A percentile compares a stretch with the other conserved stretches of the same genome.
Evolutionary conservation across 2,888 invertebrate species (phyloP).

Genomic region (Drosophila seclusa): DNA sequence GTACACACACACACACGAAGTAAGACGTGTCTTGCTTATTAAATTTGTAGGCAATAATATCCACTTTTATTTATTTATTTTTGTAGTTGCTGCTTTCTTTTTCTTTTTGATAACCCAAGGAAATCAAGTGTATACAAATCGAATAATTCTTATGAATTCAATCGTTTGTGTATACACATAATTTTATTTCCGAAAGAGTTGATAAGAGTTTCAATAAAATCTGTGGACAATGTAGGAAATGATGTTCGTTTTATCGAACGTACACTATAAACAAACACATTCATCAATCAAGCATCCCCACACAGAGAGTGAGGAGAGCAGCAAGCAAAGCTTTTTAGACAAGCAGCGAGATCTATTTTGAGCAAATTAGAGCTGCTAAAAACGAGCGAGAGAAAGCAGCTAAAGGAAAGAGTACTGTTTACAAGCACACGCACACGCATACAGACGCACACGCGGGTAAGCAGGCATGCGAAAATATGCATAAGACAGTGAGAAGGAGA

Average conservation of each 20-base stretch:
- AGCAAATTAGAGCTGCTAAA: conserved; percentile 32
- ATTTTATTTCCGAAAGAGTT: not conserved
- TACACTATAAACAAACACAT: conserved; percentile 18
- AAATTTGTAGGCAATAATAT: conserved; percentile 11
- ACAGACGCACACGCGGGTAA: conserved; percentile 2
- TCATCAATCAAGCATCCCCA: conserved; percentile 5
- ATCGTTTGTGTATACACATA: not conserved
- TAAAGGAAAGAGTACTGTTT: conserved; percentile 30
- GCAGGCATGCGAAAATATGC: conserved; percentile 55
- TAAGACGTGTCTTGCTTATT: conserved; percentile 40
- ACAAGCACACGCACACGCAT: conserved; percentile 16
- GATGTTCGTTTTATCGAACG: conserved; percentile 7
- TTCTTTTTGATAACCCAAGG: not conserved
- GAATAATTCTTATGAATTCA: not conserved
- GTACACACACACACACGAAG: conserved; percentile 30
- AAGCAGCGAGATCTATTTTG: conserved; percentile 57
- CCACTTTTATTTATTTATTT: conserved; percentile 3
- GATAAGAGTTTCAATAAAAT: not conserved
- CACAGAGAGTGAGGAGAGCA: conserved; percentile 11
- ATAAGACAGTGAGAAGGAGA: conserved; percentile 31
- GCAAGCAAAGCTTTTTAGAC: conserved; percentile 18
- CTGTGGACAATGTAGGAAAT: not conserved
- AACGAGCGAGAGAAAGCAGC: conserved; percentile 16
- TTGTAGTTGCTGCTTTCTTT: not conserved
- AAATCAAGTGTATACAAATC: not conserved